Evolutionary conservation across 2,888 invertebrate species (phyloP).

Genomic region (Epistrophella euchroma): DNA sequence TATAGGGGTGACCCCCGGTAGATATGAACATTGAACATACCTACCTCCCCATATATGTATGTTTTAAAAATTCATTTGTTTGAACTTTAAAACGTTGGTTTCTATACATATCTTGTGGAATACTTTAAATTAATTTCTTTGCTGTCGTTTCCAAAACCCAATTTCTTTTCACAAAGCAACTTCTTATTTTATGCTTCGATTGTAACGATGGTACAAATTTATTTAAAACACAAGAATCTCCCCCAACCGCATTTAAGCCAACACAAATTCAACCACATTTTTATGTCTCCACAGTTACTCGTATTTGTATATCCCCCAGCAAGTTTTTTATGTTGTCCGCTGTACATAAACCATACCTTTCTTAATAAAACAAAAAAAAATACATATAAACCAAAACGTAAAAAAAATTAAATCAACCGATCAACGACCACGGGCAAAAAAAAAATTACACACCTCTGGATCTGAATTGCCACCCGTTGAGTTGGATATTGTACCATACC

Average conservation of each 20-base stretch:
- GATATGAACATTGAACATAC: no score
- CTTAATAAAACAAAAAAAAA: constrained; percentile 40
- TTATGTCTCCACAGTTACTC: constrained; percentile 54
- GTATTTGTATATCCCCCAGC: constrained; percentile 18
- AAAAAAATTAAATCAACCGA: constrained; percentile 56
- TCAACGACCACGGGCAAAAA: constrained; percentile 16
- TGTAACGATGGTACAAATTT: background rate
- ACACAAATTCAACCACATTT: constrained; percentile 47
- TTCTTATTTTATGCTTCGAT: background rate
- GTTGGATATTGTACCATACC: background rate
- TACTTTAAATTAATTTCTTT: no score
- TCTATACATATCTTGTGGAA: no score
- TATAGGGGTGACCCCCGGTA: no score
- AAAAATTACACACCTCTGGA: constrained; percentile 55
- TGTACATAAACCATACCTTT: constrained; percentile 15
- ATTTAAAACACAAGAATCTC: constrained; percentile 31
- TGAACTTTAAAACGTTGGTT: no score
- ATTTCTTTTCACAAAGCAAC: constrained; percentile 7
- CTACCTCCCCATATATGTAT: no score
- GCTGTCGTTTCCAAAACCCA: constrained; percentile 4
- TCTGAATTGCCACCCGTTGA: constrained; percentile 16
- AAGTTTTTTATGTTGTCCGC: background rate
- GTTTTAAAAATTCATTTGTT: no score
- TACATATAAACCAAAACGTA: constrained; percentile 12
- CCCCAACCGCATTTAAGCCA: background rate